Base-by-base conservation (phyloP, 2,797 vertebrate species). In the Gastrophryne carolinensis region DNA sequence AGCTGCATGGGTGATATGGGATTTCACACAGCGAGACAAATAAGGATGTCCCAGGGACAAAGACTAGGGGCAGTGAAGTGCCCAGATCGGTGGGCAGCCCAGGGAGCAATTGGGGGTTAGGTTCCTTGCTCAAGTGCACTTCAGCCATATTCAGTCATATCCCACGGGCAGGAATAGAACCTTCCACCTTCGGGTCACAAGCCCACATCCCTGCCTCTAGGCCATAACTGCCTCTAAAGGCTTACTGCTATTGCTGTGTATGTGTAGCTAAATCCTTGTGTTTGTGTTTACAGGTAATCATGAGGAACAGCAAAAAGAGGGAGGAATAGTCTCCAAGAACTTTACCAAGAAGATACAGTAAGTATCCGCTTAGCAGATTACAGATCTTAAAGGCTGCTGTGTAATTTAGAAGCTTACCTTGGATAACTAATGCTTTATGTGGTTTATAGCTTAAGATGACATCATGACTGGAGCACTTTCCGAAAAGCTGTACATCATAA, bases 261-360 rank as follows among this genome's bases (percentile, higher is more conserved):
- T 49, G 41, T 50, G 12, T 27, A 8, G 15, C 12, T 58, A 57
- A 71, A 23, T 60, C 1, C 34, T 8, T 35, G 34, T 37, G 23
- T 35, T 64, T 3, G 80, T 82, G 21, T 32, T 72, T 15, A 82
- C 78, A 99, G 96, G 97, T 71, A 98, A 96, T 83, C 97, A 99
- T 0, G 97, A 99, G 84, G 97, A 99, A 86, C 96, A 96, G 82
- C 97, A 99, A 79, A 92, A 95, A 11, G 95, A 98, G 87, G 97
- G 97, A 13, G 95, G 97, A 41, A 98, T 98, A 0, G 95, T 99
- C 72, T 98, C 96, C 71, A 99, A 99, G 92, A 99, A 99, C 84
- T 99, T 99, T 91, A 99, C 96, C 64, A 99, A 99, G 91, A 99
- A 98, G 91, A 97, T 99, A 85, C 97, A 99, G 97, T 99, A 86